These are phyloP conservation scores for Lasioglossum pauxillum DNA, from an alignment of 2,888 invertebrate species.

Conservation along the genomic window DNA sequence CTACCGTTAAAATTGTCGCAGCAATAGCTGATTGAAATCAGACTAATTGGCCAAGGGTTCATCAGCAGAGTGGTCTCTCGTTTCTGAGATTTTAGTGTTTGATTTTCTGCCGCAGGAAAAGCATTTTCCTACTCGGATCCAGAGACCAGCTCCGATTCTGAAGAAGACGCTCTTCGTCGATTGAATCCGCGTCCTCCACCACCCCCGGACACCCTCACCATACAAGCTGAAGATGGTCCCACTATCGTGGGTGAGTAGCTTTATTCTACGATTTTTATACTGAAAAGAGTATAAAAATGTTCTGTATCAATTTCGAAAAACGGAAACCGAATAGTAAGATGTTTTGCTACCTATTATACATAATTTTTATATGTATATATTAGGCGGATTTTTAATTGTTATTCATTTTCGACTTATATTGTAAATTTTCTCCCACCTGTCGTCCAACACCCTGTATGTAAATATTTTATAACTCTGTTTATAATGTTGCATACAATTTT, in stretches of 20 bases:
- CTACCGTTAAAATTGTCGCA: background rate
- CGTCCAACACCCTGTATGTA: too few species aligned
- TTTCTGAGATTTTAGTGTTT: background rate
- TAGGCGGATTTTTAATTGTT: too few species aligned
- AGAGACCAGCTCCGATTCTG: constrained; percentile 91
- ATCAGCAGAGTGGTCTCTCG: background rate
- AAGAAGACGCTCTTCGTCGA: constrained; percentile 89
- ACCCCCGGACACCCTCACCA: constrained; percentile 81
- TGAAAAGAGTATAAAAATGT: background rate
- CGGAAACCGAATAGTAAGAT: too few species aligned
- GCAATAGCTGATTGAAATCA: background rate
- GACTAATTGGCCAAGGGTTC: background rate
- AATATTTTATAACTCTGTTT: too few species aligned
- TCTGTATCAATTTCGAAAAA: too few species aligned
- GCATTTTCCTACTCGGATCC: constrained; percentile 88
- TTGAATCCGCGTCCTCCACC: constrained; percentile 82
- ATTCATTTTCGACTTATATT: too few species aligned
- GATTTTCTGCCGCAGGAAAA: constrained; percentile 83
- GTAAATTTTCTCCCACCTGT: too few species aligned
- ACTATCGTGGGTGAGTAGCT: constrained; percentile 75
- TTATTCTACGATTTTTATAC: background rate
- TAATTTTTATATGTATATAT: too few species aligned
- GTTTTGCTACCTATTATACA: too few species aligned
- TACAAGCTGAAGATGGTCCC: constrained; percentile 85
- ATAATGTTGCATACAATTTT: too few species aligned